These are phyloP conservation scores for Echiichthys vipera DNA, from an alignment of 2,797 vertebrate genomes.

Conservation along the genomic window DNA sequence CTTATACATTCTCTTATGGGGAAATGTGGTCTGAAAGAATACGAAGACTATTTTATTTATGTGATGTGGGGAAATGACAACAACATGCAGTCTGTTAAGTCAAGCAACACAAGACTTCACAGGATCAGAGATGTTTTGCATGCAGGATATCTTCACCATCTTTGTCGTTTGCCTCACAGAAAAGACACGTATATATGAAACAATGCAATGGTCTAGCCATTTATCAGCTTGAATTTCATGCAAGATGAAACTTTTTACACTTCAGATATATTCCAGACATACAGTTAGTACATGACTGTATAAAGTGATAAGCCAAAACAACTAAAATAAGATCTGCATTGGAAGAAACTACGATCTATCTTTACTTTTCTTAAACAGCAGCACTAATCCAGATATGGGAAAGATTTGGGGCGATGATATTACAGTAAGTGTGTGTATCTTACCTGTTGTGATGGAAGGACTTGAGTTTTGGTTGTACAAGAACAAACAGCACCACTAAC, in stretches of 20 bases:
- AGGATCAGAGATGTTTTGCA: conserved; percentile 2
- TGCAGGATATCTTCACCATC: not conserved
- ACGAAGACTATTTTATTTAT: conserved; percentile 18
- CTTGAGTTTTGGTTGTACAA: conserved; percentile 97
- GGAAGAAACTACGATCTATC: not conserved
- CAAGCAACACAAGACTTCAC: not conserved
- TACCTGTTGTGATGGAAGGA: conserved; percentile 98
- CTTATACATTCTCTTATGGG: not conserved
- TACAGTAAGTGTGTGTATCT: conserved; percentile 13
- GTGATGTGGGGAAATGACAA: conserved; percentile 1
- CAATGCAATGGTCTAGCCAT: not conserved
- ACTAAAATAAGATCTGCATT: not conserved
- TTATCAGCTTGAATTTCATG: not conserved
- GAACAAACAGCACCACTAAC: conserved; percentile 95
- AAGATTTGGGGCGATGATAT: not conserved
- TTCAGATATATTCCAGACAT: not conserved
- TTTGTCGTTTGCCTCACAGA: not conserved
- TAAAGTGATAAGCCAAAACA: not conserved
- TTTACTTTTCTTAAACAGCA: conserved; percentile 3
- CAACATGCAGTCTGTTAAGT: not conserved
- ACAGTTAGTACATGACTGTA: not conserved
- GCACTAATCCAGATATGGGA: not conserved
- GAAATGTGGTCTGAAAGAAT: not conserved
- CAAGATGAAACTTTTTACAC: not conserved
- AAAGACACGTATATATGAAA: not conserved